These are phyloP conservation scores for Hoplodrina blanda DNA, from an alignment of 2,888 invertebrate genomes.

Conservation along the genomic window DNA sequence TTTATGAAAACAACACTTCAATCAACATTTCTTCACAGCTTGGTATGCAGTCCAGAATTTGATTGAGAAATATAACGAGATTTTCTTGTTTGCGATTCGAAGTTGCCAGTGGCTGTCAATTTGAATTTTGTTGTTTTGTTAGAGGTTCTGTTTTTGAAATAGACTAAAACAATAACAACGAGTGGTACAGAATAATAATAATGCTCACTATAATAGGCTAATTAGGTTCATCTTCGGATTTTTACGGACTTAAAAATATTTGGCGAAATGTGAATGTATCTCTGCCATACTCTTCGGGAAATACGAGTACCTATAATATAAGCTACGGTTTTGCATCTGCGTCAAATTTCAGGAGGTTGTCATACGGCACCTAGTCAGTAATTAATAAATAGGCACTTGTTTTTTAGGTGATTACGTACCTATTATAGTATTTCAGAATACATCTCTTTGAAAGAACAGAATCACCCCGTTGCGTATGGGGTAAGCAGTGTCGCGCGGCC, in stretches of 20 bases:
- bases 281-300: background rate
- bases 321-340: too few species aligned
- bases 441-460: too few species aligned
- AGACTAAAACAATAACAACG: background rate
- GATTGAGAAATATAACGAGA: slow-evolving; percentile 24
- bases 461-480: too few species aligned
- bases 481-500: too few species aligned
- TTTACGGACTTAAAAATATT: too few species aligned
- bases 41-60: slow-evolving; percentile 4
- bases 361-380: too few species aligned
- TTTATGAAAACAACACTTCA: slow-evolving; percentile 40
- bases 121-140: slow-evolving; percentile 22
- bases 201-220: background rate
- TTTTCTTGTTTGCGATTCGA: slow-evolving; percentile 27
- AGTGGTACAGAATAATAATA: background rate
- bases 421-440: too few species aligned
- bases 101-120: slow-evolving; percentile 7
- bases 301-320: too few species aligned
- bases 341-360: too few species aligned
- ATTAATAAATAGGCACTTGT: too few species aligned
- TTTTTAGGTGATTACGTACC: too few species aligned
- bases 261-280: background rate
- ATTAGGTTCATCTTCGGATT: too few species aligned
- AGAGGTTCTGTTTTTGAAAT: slow-evolving; percentile 4
- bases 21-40: slow-evolving; percentile 29